Evolutionary conservation across 1,140 invertebrate genomes (phyloP), one percentile per base, ranked within the genome.

Genomic region (Drosophila nikananu): DNA sequence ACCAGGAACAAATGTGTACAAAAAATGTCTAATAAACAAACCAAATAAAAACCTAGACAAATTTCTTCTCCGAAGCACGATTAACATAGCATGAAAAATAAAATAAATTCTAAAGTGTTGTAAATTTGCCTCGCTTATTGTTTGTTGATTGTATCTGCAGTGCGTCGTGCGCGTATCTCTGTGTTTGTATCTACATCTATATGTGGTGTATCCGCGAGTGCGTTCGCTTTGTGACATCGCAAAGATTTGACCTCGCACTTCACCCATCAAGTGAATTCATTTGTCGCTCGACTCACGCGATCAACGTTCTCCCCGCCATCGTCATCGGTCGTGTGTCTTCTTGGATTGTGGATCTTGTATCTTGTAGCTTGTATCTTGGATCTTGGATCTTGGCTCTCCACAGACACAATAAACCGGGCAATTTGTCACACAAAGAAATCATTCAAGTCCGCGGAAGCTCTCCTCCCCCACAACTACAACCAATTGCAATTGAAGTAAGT

Each of bases 171-270:
- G 49, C 46, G 9, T 30, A 58, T 63, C 9, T 60, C 15, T 48
- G 32, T 63, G 30, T 37, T 15, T 60, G 65, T 72, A 48, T 71
- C 44, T 64, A 54, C 48, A 52, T 52, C 51, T 52, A 41, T 42
- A 15, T 52, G 41, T 52, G 25, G 42, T 58, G 37, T 41, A 48
- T 74, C 64, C 60, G 37, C 52, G 77, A 77, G 84, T 66, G 78
- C 64, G 84, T 81, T 80, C 67, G 66, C 70, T 52, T 72, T 79
- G 84, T 81, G 86, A 83, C 73, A 89, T 72, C 67, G 83, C 70
- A 79, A 83, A 89, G 86, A 86, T 91, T 86, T 90, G 86, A 90
- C 86, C 86, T 90, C 86, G 86, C 86, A 90, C 86, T 90, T 90
- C 86, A 90, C 86, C 86, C 86, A 90, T 90, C 86, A 90, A 90